phyloP scores from a whole-genome alignment of 2,797 vertebrate species.

The Eulemur albifrons region DNA sequence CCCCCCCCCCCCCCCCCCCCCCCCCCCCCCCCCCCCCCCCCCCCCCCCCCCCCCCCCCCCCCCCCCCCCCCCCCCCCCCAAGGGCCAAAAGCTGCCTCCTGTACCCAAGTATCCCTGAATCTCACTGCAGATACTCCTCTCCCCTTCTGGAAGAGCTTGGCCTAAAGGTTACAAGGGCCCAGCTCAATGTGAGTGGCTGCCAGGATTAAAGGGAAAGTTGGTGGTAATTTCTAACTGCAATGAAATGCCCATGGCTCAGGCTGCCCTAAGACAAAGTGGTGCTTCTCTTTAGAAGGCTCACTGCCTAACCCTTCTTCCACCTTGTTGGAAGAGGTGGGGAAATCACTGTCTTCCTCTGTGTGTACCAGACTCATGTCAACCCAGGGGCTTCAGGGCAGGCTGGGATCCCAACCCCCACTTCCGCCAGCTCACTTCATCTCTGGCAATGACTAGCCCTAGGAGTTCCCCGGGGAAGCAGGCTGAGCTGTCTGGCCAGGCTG shows the following conservation, averaged over 20 bases:
- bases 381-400: neutral
- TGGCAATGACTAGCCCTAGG: slow-evolving; percentile 15
- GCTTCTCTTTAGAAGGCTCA: slow-evolving; percentile 34
- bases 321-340: neutral
- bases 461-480: neutral
- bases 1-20: too few species aligned
- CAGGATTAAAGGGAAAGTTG: slow-evolving; percentile 2
- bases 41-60: too few species aligned
- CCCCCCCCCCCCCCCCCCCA: too few species aligned
- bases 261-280: neutral
- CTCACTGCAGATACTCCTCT: slow-evolving; percentile 24
- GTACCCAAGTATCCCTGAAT: slow-evolving; percentile 43
- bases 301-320: neutral
- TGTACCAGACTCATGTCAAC: neutral
- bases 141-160: slow-evolving; percentile 34
- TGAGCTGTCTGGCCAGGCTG: slow-evolving; percentile 31
- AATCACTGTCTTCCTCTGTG: neutral
- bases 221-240: neutral
- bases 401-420: neutral
- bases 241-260: neutral
- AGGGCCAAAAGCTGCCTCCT: slow-evolving; percentile 59
- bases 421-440: slow-evolving; percentile 1
- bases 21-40: too few species aligned
- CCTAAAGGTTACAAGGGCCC: slow-evolving; percentile 4
- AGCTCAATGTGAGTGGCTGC: neutral